Percentiles rank a stretch among this genome's conserved stretches.
Conservation (phyloP, 2,888 invertebrate genomes). For the Poecilobothrus nobilitatus region DNA sequence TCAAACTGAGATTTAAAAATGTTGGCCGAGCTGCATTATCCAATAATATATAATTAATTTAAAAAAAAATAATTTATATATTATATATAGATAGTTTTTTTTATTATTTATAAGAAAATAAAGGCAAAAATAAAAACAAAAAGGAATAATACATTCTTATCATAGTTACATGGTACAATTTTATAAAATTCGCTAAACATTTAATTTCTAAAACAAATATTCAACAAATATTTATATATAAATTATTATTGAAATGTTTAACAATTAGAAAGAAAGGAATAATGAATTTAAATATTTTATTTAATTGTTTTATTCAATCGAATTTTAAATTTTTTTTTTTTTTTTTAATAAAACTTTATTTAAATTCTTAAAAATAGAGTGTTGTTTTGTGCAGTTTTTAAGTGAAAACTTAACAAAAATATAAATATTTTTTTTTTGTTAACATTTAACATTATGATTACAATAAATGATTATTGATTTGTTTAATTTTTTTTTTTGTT, state of each 20-base stretch:
- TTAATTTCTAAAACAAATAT: conserved; percentile 17
- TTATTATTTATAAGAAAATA: conserved; percentile 20
- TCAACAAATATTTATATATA: neutral
- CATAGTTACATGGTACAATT: conserved; percentile 10
- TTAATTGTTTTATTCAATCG: neutral
- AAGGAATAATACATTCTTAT: conserved; percentile 14
- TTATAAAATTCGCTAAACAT: conserved; percentile 15
- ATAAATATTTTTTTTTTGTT: too few relatives aligned
- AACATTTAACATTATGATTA: too few relatives aligned
- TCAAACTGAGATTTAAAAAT: conserved; percentile 94
- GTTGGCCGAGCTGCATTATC: conserved; percentile 90
- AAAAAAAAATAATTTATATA: conserved; percentile 28
- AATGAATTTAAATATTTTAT: neutral
- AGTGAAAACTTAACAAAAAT: too few relatives aligned
- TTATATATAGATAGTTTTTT: too few relatives aligned
- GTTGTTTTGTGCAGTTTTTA: too few relatives aligned
- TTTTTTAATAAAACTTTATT: too few relatives aligned
- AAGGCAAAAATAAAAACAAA: conserved; percentile 28
- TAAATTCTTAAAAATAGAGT: too few relatives aligned
- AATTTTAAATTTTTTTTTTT: neutral
- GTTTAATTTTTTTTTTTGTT: too few relatives aligned
- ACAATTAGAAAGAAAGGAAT: conserved; percentile 4
- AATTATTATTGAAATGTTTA: neutral
- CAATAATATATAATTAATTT: conserved; percentile 17
- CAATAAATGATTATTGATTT: too few relatives aligned